These are phyloP conservation scores for Petrophora chlorosata DNA, from an alignment of 2,888 invertebrate genomes.

Conservation along the genomic window DNA sequence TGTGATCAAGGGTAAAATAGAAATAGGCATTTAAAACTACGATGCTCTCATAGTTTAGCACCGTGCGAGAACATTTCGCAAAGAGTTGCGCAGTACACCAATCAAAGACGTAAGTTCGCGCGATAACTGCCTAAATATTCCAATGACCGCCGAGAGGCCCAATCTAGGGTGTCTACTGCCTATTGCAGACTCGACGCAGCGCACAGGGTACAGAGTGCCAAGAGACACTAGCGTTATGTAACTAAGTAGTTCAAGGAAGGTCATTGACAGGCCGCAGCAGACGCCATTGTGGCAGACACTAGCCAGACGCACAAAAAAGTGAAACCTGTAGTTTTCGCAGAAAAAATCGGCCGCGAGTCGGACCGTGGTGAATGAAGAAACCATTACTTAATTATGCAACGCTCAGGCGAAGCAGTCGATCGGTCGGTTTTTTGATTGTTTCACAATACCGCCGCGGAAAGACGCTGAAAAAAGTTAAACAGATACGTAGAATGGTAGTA, in stretches of 20 bases:
- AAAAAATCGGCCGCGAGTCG: slow-evolving; percentile 36
- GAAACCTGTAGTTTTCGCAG: slow-evolving; percentile 72
- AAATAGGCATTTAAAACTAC: background rate
- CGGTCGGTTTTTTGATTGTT: slow-evolving; percentile 14
- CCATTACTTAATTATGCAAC: slow-evolving; percentile 35
- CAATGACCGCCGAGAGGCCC: slow-evolving; percentile 36
- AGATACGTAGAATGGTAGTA: slow-evolving; percentile 8
- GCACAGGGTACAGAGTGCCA: slow-evolving; percentile 39
- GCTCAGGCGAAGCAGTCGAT: slow-evolving; percentile 2
- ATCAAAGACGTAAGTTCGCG: slow-evolving; percentile 10
- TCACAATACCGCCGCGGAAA: slow-evolving; percentile 10
- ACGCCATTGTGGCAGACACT: slow-evolving; percentile 70
- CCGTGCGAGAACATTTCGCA: slow-evolving; percentile 17
- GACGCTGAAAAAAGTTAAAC: slow-evolving; percentile 6
- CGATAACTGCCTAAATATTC: slow-evolving; percentile 7
- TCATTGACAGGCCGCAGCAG: slow-evolving; percentile 62
- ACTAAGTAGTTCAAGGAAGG: slow-evolving; percentile 81
- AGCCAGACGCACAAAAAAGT: slow-evolving; percentile 80
- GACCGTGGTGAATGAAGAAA: slow-evolving; percentile 39
- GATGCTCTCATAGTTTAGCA: background rate
- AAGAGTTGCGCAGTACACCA: slow-evolving; percentile 10
- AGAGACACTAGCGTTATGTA: slow-evolving; percentile 59
- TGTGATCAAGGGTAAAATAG: slow-evolving; percentile 3
- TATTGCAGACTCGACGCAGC: slow-evolving; percentile 2
- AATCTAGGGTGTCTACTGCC: slow-evolving; percentile 39